Base-by-base conservation (phyloP, 2,797 vertebrate species). In the Girardinus metallicus region DNA sequence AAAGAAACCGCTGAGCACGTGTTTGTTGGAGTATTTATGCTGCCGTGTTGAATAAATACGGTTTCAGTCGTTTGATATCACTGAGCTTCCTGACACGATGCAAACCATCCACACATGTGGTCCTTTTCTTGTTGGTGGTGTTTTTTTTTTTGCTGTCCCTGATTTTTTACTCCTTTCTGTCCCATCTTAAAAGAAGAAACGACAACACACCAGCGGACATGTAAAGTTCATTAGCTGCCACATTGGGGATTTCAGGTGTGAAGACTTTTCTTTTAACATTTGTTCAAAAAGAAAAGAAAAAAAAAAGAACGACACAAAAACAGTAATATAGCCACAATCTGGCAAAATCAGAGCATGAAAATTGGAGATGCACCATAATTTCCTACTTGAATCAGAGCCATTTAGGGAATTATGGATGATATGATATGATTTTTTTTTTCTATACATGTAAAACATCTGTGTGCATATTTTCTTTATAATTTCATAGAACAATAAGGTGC, bases 111-210 rank as follows among this genome's bases (percentile, higher is more conserved):
- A 34, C 44, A 26, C 21, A 15, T 15, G 26, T 68, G 64, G 44
- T 12, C 62, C 31, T 57, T 41, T 49, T 62, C 60, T 68, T 44
- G 46, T 71, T 31, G 1, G 62, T 21, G 15, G n/a, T 55, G 11
- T 55, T 9, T 53, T 53, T 53, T 77, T 41, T 23, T 64, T 39
- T 21, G 72, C 53, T 62, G 66, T 29, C 62, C 51, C 70, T 31
- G 83, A 29, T 81, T 86, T 57, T 49, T 47, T 64, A 72, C 64
- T 49, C 1, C 34, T 23, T 16, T 79, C 2, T 49, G 43, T 75
- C 57, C 57, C 39, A 46, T 46, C 13, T 64, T 23, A 53, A 26
- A 4, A 26, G 26, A 11, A 29, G 0, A 47, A 47, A 16, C 4
- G 44, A 13, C 29, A 31, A 16, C 57, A 70, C 21, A 13, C 12